Evolutionary conservation across 2,797 vertebrate genomes (phyloP).

Genomic region (Gymnodraco acuticeps): DNA sequence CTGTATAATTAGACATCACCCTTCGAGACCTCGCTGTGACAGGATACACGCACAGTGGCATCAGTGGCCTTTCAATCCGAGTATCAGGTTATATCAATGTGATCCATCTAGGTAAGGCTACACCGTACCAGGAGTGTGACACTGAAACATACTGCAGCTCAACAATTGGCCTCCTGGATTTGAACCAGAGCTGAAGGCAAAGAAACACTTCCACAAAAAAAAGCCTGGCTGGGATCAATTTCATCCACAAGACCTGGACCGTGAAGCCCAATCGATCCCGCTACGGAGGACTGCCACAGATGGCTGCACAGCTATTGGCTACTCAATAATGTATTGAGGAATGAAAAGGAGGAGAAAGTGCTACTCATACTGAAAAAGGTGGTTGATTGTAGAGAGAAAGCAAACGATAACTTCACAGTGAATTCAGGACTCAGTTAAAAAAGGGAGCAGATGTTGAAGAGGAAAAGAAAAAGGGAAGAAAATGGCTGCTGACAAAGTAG

Average conservation of each 20-base stretch:
- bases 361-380: conserved; percentile 29
- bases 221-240: conserved; percentile 33
- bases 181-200: conserved; percentile 29
- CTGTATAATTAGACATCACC: conserved; percentile 21
- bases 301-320: conserved; percentile 59
- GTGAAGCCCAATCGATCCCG: conserved; percentile 43
- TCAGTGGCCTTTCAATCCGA: conserved; percentile 56
- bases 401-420: not conserved
- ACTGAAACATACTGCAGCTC: conserved; percentile 34
- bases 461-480: conserved; percentile 48
- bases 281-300: conserved; percentile 51
- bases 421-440: conserved; percentile 3
- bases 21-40: conserved; percentile 46
- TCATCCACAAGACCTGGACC: conserved; percentile 24
- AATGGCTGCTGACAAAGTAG: conserved; percentile 46
- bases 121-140: conserved; percentile 67
- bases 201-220: conserved; percentile 15
- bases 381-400: conserved; percentile 34
- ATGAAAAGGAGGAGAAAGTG: conserved; percentile 66
- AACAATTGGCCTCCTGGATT: conserved; percentile 43
- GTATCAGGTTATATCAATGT: conserved; percentile 75
- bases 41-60: conserved; percentile 53
- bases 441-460: conserved; percentile 56
- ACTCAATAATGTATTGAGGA: conserved; percentile 81
- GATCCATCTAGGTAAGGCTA: conserved; percentile 75